Conservation (phyloP, 2,888 invertebrate species). For the Habroteleia sp. region DNA sequence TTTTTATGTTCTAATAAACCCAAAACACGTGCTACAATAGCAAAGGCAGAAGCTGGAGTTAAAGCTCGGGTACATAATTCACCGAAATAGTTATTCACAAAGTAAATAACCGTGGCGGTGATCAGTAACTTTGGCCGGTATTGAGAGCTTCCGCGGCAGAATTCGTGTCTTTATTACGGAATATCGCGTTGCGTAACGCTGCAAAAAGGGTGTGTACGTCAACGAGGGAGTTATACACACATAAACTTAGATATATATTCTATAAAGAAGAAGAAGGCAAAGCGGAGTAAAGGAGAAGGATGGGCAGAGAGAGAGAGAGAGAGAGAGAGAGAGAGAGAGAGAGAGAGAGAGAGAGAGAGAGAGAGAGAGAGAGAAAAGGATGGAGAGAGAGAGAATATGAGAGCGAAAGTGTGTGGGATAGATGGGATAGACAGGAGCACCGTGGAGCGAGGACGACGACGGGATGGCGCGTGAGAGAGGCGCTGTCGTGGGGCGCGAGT, state of each 20-base stretch:
- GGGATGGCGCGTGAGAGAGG: no score
- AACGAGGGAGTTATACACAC: slow-evolving; percentile 33
- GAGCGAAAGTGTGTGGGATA: no score
- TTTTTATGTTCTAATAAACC: slow-evolving; percentile 12
- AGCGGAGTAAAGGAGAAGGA: slow-evolving; percentile 10
- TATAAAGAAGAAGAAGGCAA: not conserved
- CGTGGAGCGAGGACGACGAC: no score
- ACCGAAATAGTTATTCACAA: slow-evolving; percentile 24
- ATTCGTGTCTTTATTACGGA: slow-evolving; percentile 65
- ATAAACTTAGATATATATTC: slow-evolving; percentile 19
- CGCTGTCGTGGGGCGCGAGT: no score
- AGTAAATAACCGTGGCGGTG: slow-evolving; percentile 31
- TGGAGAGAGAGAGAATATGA: no score
- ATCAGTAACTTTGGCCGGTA: slow-evolving; percentile 37
- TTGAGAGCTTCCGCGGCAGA: slow-evolving; percentile 44
- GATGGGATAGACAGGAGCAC: no score
- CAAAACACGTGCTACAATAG: slow-evolving; percentile 14
- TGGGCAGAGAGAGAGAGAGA: no score
- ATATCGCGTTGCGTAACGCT: slow-evolving; percentile 68
- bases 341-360: no score
- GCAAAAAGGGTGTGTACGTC: slow-evolving; percentile 65
- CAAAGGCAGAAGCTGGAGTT: slow-evolving; percentile 10
- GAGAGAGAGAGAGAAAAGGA: no score
- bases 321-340: no score
- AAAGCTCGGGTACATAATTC: slow-evolving; percentile 18